Evolutionary conservation across 1,140 invertebrate species (phyloP).

Genomic region (Vanessa atalanta): DNA sequence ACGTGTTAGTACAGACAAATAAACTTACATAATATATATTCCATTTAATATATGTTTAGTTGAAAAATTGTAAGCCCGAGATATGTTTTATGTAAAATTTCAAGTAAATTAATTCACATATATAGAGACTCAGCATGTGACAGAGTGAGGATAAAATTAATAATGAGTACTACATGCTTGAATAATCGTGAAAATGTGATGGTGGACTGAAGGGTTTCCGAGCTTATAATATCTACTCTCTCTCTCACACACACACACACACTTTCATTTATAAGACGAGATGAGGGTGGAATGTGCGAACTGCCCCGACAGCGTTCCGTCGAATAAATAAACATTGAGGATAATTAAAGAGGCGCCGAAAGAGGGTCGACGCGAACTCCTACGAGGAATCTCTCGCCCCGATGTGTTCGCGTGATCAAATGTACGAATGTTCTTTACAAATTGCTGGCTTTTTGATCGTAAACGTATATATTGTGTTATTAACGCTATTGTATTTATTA

Average conservation of each 20-base stretch:
- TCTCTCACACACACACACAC: slow-evolving; percentile 2
- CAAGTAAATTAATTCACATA: too few relatives aligned
- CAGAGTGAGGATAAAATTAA: neutral
- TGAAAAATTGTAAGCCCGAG: too few relatives aligned
- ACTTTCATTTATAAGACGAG: slow-evolving; percentile 29
- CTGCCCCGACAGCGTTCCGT: slow-evolving; percentile 49
- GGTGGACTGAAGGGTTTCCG: slow-evolving; percentile 10
- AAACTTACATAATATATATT: too few relatives aligned
- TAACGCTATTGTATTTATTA: neutral
- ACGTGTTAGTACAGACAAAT: too few relatives aligned
- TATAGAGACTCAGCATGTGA: too few relatives aligned
- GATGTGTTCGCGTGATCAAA: slow-evolving; percentile 14
- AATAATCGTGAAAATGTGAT: neutral
- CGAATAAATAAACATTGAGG: slow-evolving; percentile 65
- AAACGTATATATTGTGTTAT: neutral
- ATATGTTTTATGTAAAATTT: too few relatives aligned
- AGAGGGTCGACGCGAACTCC: slow-evolving; percentile 38
- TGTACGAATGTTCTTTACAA: slow-evolving; percentile 16
- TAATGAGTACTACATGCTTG: neutral
- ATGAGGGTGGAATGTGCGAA: slow-evolving; percentile 56
- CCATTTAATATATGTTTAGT: too few relatives aligned
- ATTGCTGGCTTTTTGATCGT: neutral
- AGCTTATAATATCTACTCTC: slow-evolving; percentile 7
- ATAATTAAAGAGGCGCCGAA: slow-evolving; percentile 59
- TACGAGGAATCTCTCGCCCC: slow-evolving; percentile 22